phyloP scores from a whole-genome alignment of 2,888 invertebrate species.

The Caenorhabditis doughertyi region DNA sequence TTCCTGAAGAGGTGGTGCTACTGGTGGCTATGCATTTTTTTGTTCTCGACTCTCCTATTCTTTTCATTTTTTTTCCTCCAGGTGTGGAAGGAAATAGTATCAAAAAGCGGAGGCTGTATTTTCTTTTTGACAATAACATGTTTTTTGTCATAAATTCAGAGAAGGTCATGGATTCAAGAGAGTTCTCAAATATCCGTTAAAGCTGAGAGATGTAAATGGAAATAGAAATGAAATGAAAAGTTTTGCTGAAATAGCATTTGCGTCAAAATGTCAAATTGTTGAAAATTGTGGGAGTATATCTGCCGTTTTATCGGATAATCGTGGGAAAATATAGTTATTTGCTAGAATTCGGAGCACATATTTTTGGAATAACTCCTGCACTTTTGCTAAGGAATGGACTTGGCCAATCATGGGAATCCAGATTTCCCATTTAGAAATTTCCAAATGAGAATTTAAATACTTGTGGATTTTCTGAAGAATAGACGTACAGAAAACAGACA shows the following conservation, averaged over 20 bases:
- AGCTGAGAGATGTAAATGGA: background rate
- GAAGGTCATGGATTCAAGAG: constrained; percentile 8
- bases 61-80: constrained; percentile 24
- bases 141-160: constrained; percentile 16
- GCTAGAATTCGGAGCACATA: too few relatives aligned
- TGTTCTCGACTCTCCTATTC: constrained; percentile 11
- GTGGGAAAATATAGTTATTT: background rate
- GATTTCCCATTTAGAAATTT: too few relatives aligned
- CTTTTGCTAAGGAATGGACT: too few relatives aligned
- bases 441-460: too few relatives aligned
- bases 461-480: too few relatives aligned
- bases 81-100: constrained; percentile 45
- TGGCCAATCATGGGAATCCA: too few relatives aligned
- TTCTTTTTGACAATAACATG: constrained; percentile 28
- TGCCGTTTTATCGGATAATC: too few relatives aligned
- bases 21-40: constrained; percentile 13
- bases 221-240: background rate
- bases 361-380: too few relatives aligned
- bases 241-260: background rate
- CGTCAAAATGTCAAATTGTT: background rate
- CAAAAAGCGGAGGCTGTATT: background rate
- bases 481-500: too few relatives aligned
- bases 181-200: background rate
- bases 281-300: background rate
- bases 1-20: background rate